Evolutionary conservation across 2,888 invertebrate genomes (phyloP), one percentile per base, ranked within the genome.

Genomic region (Drosophila birchii): DNA sequence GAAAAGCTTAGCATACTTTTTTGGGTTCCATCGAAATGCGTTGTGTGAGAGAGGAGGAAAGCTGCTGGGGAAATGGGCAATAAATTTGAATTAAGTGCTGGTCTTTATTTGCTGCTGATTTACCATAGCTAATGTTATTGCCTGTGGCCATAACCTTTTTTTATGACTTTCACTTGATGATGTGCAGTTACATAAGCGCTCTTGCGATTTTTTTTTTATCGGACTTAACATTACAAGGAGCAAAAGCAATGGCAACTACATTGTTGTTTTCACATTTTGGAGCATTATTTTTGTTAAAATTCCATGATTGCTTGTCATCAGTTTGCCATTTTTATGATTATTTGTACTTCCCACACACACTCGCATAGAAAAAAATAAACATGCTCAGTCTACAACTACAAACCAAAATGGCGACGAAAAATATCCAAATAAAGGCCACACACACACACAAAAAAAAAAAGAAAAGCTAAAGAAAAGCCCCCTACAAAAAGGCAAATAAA

Each of bases 71-170:
- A 67, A 67, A 81, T 73, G 62, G 74, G 79, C 80, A 14, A 79
- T 81, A 85, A 86, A 81, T 81, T 77, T 78, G 62, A 79, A 78
- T 81, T 78, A 78, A 85, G 75, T 78, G 78, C 70, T 78, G 66
- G 41, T 36, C 61, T 75, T 75, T 78, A 80, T 75, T 69, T 78
- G 66, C 49, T 54, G 69, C 51, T 69, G 57, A 67, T 58, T 68
- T 69, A 53, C 56, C 56, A 68, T 47, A 39, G 68, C 56, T 68
- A 56, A 56, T 68, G 68, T 41, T 68, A 67, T 67, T 55, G 56
- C 78, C 78, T 32, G 16, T 38, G 45, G 51, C 51, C 44, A 67
- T 64, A 64, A 66, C 43, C 53, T 53, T 64, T 12, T 63, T 66
- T 67, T 67, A 67, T 64, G 53, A 54, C 66, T 45, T 66, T 54